Percentiles rank a stretch among this genome's conserved stretches.
phyloP scores from a whole-genome alignment of 1,140 invertebrate species.

The Stenopsyche tienmushanensis region DNA sequence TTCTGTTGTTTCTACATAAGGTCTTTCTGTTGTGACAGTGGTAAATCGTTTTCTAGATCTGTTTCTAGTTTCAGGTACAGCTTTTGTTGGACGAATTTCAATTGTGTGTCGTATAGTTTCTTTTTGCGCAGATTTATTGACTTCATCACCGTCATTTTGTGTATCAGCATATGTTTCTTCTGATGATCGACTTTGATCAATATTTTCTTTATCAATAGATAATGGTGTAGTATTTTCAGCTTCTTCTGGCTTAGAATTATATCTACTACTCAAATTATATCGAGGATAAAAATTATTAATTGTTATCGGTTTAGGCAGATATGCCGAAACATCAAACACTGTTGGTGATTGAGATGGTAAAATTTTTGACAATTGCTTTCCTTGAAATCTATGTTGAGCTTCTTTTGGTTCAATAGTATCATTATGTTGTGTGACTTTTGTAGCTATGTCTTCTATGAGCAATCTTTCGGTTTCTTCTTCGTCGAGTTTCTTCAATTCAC shows the following conservation, averaged over 20 bases:
- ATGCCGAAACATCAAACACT: conserved; percentile 46
- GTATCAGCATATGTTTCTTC: too few relatives aligned
- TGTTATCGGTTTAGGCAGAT: conserved; percentile 41
- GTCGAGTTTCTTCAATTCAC: conserved; percentile 1
- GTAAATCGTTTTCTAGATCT: too few relatives aligned
- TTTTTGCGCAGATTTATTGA: too few relatives aligned
- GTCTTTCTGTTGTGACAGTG: too few relatives aligned
- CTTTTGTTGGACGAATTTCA: too few relatives aligned
- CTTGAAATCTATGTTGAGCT: background rate
- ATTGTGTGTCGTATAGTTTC: too few relatives aligned
- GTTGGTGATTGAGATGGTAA: conserved; percentile 1
- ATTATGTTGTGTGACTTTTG: conserved; percentile 3
- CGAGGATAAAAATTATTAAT: conserved; percentile 10
- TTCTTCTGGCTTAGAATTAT: conserved; percentile 20
- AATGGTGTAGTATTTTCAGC: too few relatives aligned
- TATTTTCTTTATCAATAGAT: too few relatives aligned
- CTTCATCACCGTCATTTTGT: too few relatives aligned
- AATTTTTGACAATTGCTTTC: conserved; percentile 1
- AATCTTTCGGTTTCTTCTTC: conserved; percentile 15
- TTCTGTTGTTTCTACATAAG: too few relatives aligned
- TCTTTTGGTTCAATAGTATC: conserved; percentile 7
- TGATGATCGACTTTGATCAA: too few relatives aligned
- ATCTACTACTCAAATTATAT: conserved; percentile 38
- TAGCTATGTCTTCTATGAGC: background rate
- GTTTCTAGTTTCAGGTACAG: too few relatives aligned